Percentiles rank a stretch among this genome's conserved stretches.
Evolutionary conservation across 92 coral and sea anemone species (phyloP).

Genomic region (Galaxea fascicularis): DNA sequence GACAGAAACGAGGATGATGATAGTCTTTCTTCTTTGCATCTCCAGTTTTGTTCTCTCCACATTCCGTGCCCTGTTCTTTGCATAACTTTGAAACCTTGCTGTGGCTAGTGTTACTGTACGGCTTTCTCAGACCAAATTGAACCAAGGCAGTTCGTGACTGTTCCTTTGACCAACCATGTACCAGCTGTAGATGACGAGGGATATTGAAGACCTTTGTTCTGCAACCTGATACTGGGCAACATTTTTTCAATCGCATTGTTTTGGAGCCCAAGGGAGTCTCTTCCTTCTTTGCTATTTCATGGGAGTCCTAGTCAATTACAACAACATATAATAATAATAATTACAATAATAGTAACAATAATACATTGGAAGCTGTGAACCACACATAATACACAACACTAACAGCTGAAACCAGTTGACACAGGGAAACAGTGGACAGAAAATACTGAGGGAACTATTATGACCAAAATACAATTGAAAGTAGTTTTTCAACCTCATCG

Average conservation of each 20-base stretch:
- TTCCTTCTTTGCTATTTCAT: too few relatives aligned
- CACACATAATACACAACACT: too few relatives aligned
- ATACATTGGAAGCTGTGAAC: too few relatives aligned
- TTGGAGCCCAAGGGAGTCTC: too few relatives aligned
- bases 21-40: slow-evolving; percentile 36
- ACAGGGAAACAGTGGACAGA: too few relatives aligned
- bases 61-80: not conserved
- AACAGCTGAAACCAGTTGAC: too few relatives aligned
- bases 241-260: not conserved
- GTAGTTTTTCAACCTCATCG: too few relatives aligned
- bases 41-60: slow-evolving; percentile 12
- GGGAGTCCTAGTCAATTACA: too few relatives aligned
- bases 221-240: slow-evolving; percentile 24
- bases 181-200: slow-evolving; percentile 51
- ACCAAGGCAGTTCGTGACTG: slow-evolving; percentile 8
- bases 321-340: too few relatives aligned
- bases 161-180: slow-evolving; percentile 55
- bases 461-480: too few relatives aligned
- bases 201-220: slow-evolving; percentile 42
- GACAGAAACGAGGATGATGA: slow-evolving; percentile 45
- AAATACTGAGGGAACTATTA: too few relatives aligned
- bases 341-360: too few relatives aligned
- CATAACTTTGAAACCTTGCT: not conserved
- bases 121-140: not conserved
- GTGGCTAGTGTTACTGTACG: not conserved